Base-by-base conservation (phyloP, 2,888 invertebrate genomes). In the Platycnemis pennipes region DNA sequence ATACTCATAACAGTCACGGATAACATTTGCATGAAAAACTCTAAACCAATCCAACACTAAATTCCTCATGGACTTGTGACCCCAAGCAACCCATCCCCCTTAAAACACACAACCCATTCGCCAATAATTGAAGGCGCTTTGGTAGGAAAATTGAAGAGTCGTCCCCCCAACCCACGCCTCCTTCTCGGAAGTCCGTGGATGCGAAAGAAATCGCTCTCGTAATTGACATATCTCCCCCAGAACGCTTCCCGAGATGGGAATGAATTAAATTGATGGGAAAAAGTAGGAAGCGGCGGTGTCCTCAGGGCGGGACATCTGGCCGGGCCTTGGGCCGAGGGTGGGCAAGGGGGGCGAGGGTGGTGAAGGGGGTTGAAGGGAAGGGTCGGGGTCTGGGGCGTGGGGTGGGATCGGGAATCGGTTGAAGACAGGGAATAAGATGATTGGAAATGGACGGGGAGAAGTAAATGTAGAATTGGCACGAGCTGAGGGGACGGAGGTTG, bases 161-260 rank as follows among this genome's bases (percentile, higher is more conserved):
- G 77, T 16, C 31, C 11, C 77, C 77, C 37, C 77, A 11, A 5
- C 5, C 69, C 5, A 69, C 22, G n/a, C 31, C 77, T 11, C 31
- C 31, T 53, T 69, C 63, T 44, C 44, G 63, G 45, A 87, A 87
- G 87, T n/a, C 87, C 87, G 46, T 56, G 91, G 63, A 91, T 91
- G 91, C 56, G 63, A 63, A 69, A 91, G 91, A 69, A 91, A 91
- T 91, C 91, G 42, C 63, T 91, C 56, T 56, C 63, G 63, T 91
- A 91, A 91, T 91, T 91, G 91, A 91, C 91, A 91, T 91, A 91
- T 91, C 91, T 91, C 91, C 63, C 91, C 91, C 42, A 91, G 63
- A 63, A 53, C 56, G 63, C 91, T 91, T 91, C 37, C 91, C 26
- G 63, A n/a, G 91, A 91, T 22, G 77, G 91, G 91, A 91, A 91